Evolutionary conservation across 2,797 vertebrate genomes (phyloP).

Genomic region (Spheniscus humboldti): DNA sequence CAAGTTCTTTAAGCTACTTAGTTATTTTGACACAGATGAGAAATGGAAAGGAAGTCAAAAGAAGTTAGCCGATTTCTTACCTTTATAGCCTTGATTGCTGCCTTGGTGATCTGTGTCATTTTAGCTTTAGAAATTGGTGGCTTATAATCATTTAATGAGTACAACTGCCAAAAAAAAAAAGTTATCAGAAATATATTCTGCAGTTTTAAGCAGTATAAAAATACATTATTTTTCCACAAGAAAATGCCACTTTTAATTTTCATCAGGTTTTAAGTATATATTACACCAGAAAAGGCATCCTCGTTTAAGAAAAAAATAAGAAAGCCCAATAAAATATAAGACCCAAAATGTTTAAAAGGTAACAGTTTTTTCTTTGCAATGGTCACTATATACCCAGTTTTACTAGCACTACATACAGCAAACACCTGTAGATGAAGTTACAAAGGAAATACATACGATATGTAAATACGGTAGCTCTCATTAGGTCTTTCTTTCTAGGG

Average conservation of each 20-base stretch:
- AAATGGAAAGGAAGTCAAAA: not conserved
- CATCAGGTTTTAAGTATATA: not conserved
- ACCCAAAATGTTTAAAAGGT: not conserved
- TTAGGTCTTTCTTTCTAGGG: not conserved
- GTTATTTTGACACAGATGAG: not conserved
- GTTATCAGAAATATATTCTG: not conserved
- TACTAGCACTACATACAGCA: not conserved
- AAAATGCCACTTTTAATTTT: not conserved
- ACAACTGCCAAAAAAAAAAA: conserved; percentile 80
- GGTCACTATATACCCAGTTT: not conserved
- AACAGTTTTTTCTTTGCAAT: not conserved
- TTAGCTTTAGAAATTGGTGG: conserved; percentile 99
- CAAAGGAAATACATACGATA: not conserved
- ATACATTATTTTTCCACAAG: not conserved
- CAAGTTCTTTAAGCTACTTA: not conserved
- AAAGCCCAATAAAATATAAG: not conserved
- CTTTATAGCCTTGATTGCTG: conserved; percentile 99
- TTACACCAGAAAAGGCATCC: not conserved
- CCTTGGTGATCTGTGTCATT: conserved; percentile 99
- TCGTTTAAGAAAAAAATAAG: not conserved
- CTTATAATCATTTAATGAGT: conserved; percentile 98
- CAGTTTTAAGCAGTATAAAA: not conserved
- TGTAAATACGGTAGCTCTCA: not conserved
- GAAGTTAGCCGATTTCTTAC: conserved; percentile 77
- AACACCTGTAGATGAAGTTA: not conserved